Evolutionary conservation across 2,888 invertebrate genomes (phyloP).

Genomic region (Eupithecia insigniata): DNA sequence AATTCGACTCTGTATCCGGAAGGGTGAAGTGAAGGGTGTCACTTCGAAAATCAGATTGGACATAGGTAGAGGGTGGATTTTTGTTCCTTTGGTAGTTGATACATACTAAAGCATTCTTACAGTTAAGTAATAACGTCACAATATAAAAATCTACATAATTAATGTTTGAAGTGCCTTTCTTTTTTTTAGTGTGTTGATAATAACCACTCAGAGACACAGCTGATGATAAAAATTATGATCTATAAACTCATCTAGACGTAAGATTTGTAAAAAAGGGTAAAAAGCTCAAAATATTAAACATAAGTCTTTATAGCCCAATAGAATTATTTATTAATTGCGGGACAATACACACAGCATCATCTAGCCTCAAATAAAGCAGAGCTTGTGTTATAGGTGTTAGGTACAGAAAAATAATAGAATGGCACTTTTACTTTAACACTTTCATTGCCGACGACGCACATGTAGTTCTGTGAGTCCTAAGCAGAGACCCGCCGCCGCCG

Average conservation of each 20-base stretch:
- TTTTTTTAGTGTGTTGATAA: not conserved
- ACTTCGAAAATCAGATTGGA: not conserved
- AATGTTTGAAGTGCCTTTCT: not conserved
- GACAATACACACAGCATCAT: not conserved
- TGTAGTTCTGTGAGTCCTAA: too few species aligned
- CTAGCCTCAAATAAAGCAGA: not conserved
- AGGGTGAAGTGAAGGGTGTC: not conserved
- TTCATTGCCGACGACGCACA: too few species aligned
- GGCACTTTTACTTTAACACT: too few species aligned
- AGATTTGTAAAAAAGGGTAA: not conserved
- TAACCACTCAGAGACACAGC: not conserved
- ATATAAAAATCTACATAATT: too few species aligned
- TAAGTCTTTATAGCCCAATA: not conserved
- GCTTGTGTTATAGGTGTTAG: not conserved
- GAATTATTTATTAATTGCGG: not conserved
- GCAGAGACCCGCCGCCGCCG: too few species aligned
- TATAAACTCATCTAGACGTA: not conserved
- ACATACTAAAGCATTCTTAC: too few species aligned
- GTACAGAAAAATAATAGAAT: too few species aligned
- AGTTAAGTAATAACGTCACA: too few species aligned
- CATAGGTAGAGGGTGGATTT: not conserved
- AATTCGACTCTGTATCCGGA: conserved; percentile 3
- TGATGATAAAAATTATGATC: not conserved
- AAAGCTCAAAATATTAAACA: too few species aligned
- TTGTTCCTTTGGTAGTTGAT: not conserved